These are phyloP conservation scores for Rhynchotus rufescens DNA, from an alignment of 2,797 vertebrate species.

Conservation along the genomic window DNA sequence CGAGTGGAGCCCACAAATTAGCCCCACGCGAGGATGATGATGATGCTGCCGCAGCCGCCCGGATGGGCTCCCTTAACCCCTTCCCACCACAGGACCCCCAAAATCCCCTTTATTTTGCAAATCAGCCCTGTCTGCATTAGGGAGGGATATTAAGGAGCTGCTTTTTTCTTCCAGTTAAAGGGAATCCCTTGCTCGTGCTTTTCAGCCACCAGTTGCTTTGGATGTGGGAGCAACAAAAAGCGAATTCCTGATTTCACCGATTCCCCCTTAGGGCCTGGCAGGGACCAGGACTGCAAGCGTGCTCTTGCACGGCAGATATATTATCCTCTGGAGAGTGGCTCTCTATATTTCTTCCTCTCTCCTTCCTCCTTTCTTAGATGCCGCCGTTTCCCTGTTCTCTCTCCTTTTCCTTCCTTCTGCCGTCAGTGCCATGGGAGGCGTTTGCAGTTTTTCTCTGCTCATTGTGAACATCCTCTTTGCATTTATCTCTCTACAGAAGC, in stretches of 20 bases:
- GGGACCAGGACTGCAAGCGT: not conserved
- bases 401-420: not conserved
- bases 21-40: too few species aligned
- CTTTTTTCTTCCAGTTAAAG: too few species aligned
- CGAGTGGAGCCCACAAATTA: not conserved
- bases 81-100: not conserved
- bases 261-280: too few species aligned
- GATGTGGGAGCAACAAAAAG: too few species aligned
- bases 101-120: not conserved
- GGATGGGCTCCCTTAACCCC: not conserved
- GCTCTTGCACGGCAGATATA: rapidly evolving
- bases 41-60: too few species aligned
- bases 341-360: not conserved
- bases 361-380: not conserved
- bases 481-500: not conserved
- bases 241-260: too few species aligned
- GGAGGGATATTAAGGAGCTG: too few species aligned
- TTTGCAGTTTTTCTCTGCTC: not conserved
- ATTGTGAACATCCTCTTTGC: not conserved
- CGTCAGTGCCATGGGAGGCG: not conserved
- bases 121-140: too few species aligned
- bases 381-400: not conserved
- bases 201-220: too few species aligned
- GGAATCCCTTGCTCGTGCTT: too few species aligned
- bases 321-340: not conserved